Base-by-base conservation (phyloP, 1,140 invertebrate genomes). In the Catajapyx aquilonaris region DNA sequence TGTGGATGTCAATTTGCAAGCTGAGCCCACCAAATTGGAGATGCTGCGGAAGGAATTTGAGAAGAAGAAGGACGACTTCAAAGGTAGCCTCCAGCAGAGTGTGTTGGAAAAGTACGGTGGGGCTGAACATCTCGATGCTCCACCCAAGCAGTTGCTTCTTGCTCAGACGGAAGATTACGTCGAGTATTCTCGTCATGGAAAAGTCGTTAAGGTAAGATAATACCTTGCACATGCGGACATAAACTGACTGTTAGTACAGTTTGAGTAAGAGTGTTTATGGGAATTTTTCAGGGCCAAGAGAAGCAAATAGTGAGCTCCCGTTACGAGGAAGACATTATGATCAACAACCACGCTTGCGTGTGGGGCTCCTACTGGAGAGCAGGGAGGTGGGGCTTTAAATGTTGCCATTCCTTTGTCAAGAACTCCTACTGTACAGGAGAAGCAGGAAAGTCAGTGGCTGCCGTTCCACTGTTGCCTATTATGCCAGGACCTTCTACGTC, bases 21-120 rank as follows among this genome's bases (percentile, higher is more conserved):
- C 93, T 10, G 93, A 98, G 57, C 95, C 94, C 1, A 98, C 95
- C 4, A 96, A 96, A 62, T 56, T 97, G 19, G 93, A 96, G 54
- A 53, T 91, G 38, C 54, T 98, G 10, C 73, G 93, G 48, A 71
- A 80, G 39, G 84, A 95, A 52, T 97, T 86, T 52, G 72, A 84
- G 39, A 71, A 80, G 21, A 85, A 90, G 50, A 87, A 85, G 51
- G 77, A 84, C 18, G 72, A 85, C 41, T 73, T 85, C 34, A 90
- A 95, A 54, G 69, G 56, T 19, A 59, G 68, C 46, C 66, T 74
- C 7, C 76, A 83, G 45, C 62, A 75, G 42, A 74, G 68, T 44
- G 69, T 95, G 17, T 59, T 94, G 11, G 73, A 81, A 41, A 76
- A 73, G 49, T 95, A 95, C 56, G 87, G 91, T 0, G 91, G 91